A percentile compares a stretch with the other conserved stretches of the same genome.
Conservation (phyloP, 1,140 invertebrate species). For the Hyles euphorbiae region DNA sequence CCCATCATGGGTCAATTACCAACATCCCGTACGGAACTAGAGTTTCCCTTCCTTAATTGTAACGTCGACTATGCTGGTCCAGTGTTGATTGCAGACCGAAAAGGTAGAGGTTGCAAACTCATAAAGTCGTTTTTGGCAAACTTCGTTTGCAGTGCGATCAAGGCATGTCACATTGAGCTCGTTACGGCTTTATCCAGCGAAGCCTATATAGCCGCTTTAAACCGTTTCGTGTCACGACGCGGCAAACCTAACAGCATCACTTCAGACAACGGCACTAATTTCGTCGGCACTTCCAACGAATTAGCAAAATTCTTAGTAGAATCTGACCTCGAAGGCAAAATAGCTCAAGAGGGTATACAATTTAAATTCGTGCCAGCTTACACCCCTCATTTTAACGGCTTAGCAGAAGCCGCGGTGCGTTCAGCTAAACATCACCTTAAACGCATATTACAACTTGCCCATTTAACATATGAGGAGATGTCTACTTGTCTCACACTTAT, state of each 20-base stretch:
- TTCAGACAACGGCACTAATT: conserved; percentile 30
- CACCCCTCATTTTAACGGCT: conserved; percentile 18
- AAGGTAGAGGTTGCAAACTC: conserved; percentile 25
- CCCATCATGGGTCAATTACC: conserved; percentile 47
- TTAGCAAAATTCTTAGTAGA: conserved; percentile 13
- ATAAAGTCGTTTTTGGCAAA: conserved; percentile 24
- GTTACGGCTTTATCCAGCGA: conserved; percentile 21
- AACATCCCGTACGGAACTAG: conserved; percentile 12
- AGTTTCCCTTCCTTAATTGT: conserved; percentile 30
- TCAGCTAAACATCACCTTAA: conserved; percentile 18
- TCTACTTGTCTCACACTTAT: conserved; percentile 18
- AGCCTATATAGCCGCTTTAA: conserved; percentile 20
- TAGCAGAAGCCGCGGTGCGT: conserved; percentile 16
- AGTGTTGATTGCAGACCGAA: conserved; percentile 20
- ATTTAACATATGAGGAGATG: conserved; percentile 24
- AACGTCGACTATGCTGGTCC: conserved; percentile 53
- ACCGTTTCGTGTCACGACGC: conserved; percentile 23
- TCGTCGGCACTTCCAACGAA: conserved; percentile 23
- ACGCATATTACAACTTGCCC: conserved; percentile 9
- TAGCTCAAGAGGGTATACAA: conserved; percentile 17
- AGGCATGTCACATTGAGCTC: conserved; percentile 24
- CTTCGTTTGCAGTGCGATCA: conserved; percentile 22
- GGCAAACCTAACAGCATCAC: conserved; percentile 21
- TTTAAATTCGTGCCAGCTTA: conserved; percentile 21
- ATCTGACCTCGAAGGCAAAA: conserved; percentile 5